phyloP scores from a whole-genome alignment of 2,113 vertebrate genomes.

The Melospiza georgiana region DNA sequence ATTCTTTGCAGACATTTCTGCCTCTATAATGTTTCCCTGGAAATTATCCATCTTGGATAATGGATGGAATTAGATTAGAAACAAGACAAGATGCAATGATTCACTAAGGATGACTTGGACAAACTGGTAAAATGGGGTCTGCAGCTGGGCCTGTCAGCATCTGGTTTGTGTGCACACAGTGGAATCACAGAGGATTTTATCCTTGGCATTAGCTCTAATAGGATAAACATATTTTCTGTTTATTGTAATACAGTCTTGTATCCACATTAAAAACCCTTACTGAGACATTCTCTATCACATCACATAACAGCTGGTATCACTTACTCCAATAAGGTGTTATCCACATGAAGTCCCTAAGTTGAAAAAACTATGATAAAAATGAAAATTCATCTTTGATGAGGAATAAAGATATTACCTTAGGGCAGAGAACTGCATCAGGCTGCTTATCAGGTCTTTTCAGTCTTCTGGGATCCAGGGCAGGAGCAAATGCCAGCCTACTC shows the following conservation, averaged over 20 bases:
- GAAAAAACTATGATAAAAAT: neutral
- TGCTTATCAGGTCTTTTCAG: neutral
- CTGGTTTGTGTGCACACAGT: neutral
- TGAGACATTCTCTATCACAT: neutral
- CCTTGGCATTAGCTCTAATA: constrained; percentile 30
- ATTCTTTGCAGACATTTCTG: constrained; percentile 8
- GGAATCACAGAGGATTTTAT: constrained; percentile 30
- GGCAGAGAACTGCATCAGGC: neutral
- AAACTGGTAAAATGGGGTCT: constrained; percentile 4
- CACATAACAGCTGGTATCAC: neutral
- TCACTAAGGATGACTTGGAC: constrained; percentile 22
- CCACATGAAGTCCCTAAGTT: neutral
- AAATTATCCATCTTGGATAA: constrained; percentile 54
- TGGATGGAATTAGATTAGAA: constrained; percentile 60
- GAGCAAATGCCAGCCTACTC: neutral
- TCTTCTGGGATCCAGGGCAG: neutral
- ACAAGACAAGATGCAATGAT: constrained; percentile 31
- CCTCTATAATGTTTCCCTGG: neutral
- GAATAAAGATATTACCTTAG: neutral
- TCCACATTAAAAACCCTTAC: constrained; percentile 42
- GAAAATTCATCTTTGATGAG: constrained; percentile 11
- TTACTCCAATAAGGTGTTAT: constrained; percentile 5
- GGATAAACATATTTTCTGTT: constrained; percentile 51
- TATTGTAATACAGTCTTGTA: constrained; percentile 39
- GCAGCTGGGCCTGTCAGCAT: constrained; percentile 2